These are phyloP conservation scores for Athripsodes cinereus DNA, from an alignment of 2,888 invertebrate genomes.

Conservation along the genomic window DNA sequence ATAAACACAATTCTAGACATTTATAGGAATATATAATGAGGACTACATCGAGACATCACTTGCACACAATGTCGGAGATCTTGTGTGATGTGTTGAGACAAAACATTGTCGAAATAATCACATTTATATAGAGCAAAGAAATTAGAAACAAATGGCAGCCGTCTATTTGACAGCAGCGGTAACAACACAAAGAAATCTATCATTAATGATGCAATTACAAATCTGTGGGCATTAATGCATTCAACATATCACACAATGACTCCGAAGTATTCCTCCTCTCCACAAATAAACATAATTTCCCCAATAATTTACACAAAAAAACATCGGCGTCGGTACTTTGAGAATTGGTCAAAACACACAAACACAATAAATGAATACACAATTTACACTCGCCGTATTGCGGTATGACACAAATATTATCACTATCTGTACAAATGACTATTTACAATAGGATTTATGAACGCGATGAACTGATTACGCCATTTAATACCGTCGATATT, in stretches of 20 bases:
- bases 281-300: slow-evolving; percentile 34
- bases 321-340: slow-evolving; percentile 54
- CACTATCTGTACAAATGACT: slow-evolving; percentile 68
- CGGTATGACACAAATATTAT: slow-evolving; percentile 62
- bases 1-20: neutral
- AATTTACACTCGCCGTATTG: slow-evolving; percentile 50
- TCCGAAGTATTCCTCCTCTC: neutral
- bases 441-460: slow-evolving; percentile 67
- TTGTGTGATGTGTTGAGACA: slow-evolving; percentile 8
- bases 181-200: slow-evolving; percentile 49
- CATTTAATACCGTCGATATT: slow-evolving; percentile 62
- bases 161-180: slow-evolving; percentile 44
- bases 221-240: neutral
- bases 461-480: slow-evolving; percentile 58
- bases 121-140: slow-evolving; percentile 36
- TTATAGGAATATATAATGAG: neutral
- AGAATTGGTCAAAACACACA: slow-evolving; percentile 48
- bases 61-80: neutral
- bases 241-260: neutral
- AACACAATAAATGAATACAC: slow-evolving; percentile 52
- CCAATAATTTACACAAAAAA: slow-evolving; percentile 44
- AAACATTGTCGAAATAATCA: slow-evolving; percentile 6
- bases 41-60: too few species aligned
- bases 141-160: slow-evolving; percentile 48
- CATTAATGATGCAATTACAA: slow-evolving; percentile 28